Evolutionary conservation across 2,888 invertebrate genomes (phyloP), one percentile per base, ranked within the genome.

Genomic region (Torymus texanus): DNA sequence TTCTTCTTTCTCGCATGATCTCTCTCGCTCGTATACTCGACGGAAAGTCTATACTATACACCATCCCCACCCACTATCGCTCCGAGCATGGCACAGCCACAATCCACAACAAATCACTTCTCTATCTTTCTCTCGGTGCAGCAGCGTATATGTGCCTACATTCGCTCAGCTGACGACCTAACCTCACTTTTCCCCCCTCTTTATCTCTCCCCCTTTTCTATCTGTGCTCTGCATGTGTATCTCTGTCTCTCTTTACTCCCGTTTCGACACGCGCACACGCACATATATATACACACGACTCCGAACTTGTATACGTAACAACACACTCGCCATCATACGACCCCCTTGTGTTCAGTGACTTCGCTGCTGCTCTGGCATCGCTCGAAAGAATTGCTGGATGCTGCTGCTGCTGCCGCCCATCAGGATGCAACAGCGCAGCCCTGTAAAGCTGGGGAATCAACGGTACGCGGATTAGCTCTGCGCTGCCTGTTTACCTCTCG

Each of bases 141-240:
- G 21, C 58, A 50, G n/a, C n/a, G n/a, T n/a, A n/a, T 56, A 59
- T 61, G 76, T 51, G 76, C 70, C 65, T 71, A 71, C 70, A 21
- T 51, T 67, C 65, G 66, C 66, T 29, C 68, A 78, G 74, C 78
- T 78, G 74, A 68, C 51, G 24, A 51, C 51, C 68, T 68, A 78
- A 78, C 73, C 78, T 78, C 62, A 79, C 70, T 74, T 56, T 68
- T 72, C 67, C 5, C 53, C 8, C 29, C n/a, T 53, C 29, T 75
- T 16, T 61, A 21, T 58, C 61, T 16, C 18, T 59, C 24, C 53
- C 53, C 61, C 41, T 29, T 29, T 29, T 29, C 29, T 29, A 5
- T 29, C 29, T 4, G 29, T 5, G 29, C 24, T 68, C 12, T 50
- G 8, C 50, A 56, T 74, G 24, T 56, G 14, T 72, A 62, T 14